Evolutionary conservation across 2,797 vertebrate species (phyloP).

Genomic region (Scomberomorus guttatus): DNA sequence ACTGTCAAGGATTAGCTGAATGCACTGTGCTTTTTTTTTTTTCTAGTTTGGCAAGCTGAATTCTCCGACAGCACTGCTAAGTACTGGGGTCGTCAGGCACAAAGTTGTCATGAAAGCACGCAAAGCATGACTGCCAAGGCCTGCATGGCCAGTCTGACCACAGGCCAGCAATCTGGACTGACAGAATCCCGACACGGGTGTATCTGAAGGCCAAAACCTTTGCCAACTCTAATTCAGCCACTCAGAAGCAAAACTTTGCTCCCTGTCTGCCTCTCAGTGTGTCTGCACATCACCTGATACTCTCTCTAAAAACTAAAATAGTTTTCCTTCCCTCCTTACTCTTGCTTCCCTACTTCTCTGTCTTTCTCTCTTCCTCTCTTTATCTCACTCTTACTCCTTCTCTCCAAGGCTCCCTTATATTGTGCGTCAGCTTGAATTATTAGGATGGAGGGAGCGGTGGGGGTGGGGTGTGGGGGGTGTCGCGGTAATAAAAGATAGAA

Average conservation of each 20-base stretch:
- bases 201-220: constrained; percentile 33
- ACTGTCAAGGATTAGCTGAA: background rate
- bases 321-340: background rate
- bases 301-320: background rate
- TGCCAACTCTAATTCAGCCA: constrained; percentile 17
- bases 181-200: background rate
- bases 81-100: no score
- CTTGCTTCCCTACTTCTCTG: background rate
- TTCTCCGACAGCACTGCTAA: no score
- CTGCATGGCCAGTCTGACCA: background rate
- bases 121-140: no score
- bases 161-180: no score
- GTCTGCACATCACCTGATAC: constrained; percentile 1
- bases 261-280: background rate
- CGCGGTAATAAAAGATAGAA: constrained; percentile 65
- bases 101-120: no score
- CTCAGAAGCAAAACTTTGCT: constrained; percentile 20
- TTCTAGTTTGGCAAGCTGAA: background rate
- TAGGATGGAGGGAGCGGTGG: constrained; percentile 49
- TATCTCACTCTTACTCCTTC: constrained; percentile 30
- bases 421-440: constrained; percentile 77
- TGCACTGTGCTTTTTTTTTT: background rate
- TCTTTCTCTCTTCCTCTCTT: constrained; percentile 9
- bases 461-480: constrained; percentile 3
- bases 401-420: constrained; percentile 57